Percentiles rank a stretch among this genome's conserved stretches.
Evolutionary conservation across 2,113 vertebrate genomes (phyloP).

Genomic region (Platichthys flesus): DNA sequence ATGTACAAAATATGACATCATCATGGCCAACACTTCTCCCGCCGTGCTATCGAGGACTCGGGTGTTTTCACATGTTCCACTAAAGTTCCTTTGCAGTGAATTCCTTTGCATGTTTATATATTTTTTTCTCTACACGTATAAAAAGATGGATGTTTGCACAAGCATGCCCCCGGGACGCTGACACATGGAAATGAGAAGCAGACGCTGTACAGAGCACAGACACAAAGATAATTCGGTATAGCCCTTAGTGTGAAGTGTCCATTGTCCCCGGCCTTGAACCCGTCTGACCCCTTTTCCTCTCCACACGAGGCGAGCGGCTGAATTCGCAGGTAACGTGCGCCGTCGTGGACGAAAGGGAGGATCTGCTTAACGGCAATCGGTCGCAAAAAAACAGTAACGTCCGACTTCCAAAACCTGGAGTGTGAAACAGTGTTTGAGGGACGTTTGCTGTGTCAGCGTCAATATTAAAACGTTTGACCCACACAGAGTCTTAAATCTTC

Average conservation of each 20-base stretch:
- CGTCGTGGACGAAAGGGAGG: conserved; percentile 8
- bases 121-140: conserved; percentile 30
- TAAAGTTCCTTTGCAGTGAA: conserved; percentile 44
- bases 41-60: not conserved
- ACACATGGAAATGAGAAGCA: conserved; percentile 48
- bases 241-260: conserved; percentile 84
- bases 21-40: conserved; percentile 1
- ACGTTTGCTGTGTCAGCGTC: conserved; percentile 8
- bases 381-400: conserved; percentile 1
- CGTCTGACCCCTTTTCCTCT: conserved; percentile 6
- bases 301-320: conserved; percentile 61
- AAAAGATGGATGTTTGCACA: conserved; percentile 33
- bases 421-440: conserved; percentile 25
- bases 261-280: conserved; percentile 15
- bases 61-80: conserved; percentile 41
- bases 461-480: not conserved
- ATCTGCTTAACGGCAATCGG: not conserved
- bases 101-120: conserved; percentile 45
- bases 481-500: not conserved
- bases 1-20: conserved; percentile 65
- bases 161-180: conserved; percentile 63
- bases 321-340: conserved; percentile 52
- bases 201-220: conserved; percentile 74
- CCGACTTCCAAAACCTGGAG: not conserved
- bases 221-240: conserved; percentile 78